Evolutionary conservation across 2,113 vertebrate genomes (phyloP), one percentile per base, ranked within the genome.

Genomic region (Lichenostomus cassidix): DNA sequence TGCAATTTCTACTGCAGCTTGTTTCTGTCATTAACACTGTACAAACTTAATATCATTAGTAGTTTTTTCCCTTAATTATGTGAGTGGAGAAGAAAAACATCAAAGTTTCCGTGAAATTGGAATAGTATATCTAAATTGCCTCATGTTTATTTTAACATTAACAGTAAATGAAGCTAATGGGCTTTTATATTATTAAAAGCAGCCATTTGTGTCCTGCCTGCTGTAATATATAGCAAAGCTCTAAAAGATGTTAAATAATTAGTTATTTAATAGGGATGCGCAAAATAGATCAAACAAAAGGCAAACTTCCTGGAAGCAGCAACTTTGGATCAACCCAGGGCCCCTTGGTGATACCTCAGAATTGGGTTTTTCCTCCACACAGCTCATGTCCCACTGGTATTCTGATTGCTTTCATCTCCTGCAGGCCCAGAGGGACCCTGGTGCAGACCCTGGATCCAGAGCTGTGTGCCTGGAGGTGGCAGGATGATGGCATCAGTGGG

Each of bases 61-160:
- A 98, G 98, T 97, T 98, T 98, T 97, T 98, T 98, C 98, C 98
- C 97, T 98, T 98, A 98, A 98, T 98, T 98, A 98, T 98, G 98
- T 98, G 98, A 98, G 98, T 97, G 96, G 98, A 97, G 97, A 98
- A 98, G 98, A 98, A 98, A 98, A 98, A 98, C 98, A 98, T 98
- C 98, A 98, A 98, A 98, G 98, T 98, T 98, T 98, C 98, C 97
- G 94, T 98, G 98, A 98, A 98, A 98, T 98, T 98, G 98, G 98
- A 98, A 98, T 98, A 98, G 97, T 98, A 98, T 98, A 98, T 98
- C 98, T 98, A 98, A 98, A 98, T 98, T 98, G 98, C 97, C 98
- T 98, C 98, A 98, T 98, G 98, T 98, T 98, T 98, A 98, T 98
- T 98, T 98, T 98, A 98, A 98, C 98, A 98, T 98, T 98, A 98